Evolutionary conservation across 2,797 vertebrate genomes (phyloP).

Genomic region (Hydrophis major): DNA sequence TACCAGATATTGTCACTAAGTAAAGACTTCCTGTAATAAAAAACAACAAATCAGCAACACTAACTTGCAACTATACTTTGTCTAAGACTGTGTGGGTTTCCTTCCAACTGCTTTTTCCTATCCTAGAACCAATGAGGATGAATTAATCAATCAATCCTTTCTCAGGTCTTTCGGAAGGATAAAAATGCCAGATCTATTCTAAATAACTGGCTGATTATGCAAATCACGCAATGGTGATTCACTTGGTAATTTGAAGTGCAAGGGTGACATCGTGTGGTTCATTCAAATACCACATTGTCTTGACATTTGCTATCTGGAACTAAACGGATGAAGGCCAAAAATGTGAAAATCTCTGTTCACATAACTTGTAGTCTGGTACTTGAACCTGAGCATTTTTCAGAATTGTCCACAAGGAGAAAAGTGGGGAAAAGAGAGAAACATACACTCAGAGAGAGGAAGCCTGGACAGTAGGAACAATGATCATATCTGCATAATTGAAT

Average conservation of each 20-base stretch:
- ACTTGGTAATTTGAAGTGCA: neutral
- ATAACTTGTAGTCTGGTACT: neutral
- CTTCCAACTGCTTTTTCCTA: neutral
- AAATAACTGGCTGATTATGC: neutral
- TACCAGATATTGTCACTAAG: neutral
- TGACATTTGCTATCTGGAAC: neutral
- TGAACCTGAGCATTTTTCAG: neutral
- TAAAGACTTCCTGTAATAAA: neutral
- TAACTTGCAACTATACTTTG: neutral
- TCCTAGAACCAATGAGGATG: neutral
- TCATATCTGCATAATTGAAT: neutral
- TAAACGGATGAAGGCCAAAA: neutral
- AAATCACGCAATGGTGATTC: neutral
- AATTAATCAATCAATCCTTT: neutral
- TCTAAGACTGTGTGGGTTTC: neutral
- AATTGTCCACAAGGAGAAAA: neutral
- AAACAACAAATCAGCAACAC: neutral
- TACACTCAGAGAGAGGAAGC: neutral
- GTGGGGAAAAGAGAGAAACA: neutral
- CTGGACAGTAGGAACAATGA: neutral
- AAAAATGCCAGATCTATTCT: neutral
- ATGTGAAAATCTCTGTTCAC: neutral
- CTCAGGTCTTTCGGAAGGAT: neutral
- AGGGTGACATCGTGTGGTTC: slow-evolving; percentile 3
- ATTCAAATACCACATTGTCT: neutral